Evolutionary conservation across 2,888 invertebrate genomes (phyloP), one percentile per base, ranked within the genome.

Genomic region (Cyaniris semiargus): DNA sequence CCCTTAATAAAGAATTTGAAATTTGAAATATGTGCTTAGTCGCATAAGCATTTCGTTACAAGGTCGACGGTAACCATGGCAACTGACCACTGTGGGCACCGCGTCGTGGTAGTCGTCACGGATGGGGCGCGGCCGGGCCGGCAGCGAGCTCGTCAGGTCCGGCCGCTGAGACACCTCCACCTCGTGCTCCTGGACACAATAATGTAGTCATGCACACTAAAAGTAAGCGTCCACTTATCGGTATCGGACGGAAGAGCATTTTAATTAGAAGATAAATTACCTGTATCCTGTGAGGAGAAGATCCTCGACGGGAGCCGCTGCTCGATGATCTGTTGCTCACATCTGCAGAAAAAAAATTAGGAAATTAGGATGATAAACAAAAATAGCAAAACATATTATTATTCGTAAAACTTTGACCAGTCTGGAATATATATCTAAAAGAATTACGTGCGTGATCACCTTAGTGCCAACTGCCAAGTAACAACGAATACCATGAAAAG

Each of bases 261-360:
- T 1, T 10, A 10, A 27, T 27, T 27, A 4, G 4, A 1, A 23
- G 8, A 31, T 1, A 56, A 79, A 81, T 77, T 81, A 91, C 92
- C 85, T 88, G 87, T 70, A 80, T 82, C 48, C 85, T 85, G 72
- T 85, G 89, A 1, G 93, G 92, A 3, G 92, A 91, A 7, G 93
- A 92, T 66, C 87, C 91, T 7, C 91, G 87, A 1, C 90, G 87
- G 27, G 93, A 94, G 0, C 89, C 91, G 79, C 92, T 92, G 79
- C 93, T 93, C 0, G 93, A 91, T 8, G 93, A 93, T 86, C 93
- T 90, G 87, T 92, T 92, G 87, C 93, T 93, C 15, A 86, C 87
- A 80, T 90, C 93, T 93, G 86, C 15, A 79, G 78, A 74, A 80
- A 76, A 53, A 5, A 48, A 18, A 48, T 0, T 15, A 48, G 15